Evolutionary conservation across 2,113 vertebrate genomes (phyloP), one percentile per base, ranked within the genome.

Genomic region (Erythrolamprus reginae): DNA sequence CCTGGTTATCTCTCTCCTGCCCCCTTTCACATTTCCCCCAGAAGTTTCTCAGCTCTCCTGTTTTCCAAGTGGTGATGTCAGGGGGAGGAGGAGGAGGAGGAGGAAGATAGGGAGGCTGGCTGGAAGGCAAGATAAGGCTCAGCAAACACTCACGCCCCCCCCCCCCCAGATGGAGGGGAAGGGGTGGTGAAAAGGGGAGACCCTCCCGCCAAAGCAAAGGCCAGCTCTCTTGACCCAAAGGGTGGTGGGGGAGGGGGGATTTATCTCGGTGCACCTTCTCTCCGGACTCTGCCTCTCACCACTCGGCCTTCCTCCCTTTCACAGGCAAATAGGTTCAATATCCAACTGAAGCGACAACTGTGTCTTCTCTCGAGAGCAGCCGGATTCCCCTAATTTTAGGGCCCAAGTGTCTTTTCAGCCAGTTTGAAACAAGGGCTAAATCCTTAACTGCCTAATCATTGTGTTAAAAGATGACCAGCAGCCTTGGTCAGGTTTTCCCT

Each of bases 121-220:
- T 95, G 86, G 92, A 92, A 89, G 77, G 82, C 82, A 94, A 94
- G 95, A 95, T 94, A 94, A 96, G 94, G 91, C 92, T 51, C 95
- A 94, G 89, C 92, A 96, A 96, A 95, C 95, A 95, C 92, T 91
- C 92, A 90, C 92, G 92, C 89, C 24, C 24, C 70, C 55, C 92
- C 91, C 89, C 24, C 24, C 70, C 55, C 89, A 87, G 95, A 96
- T 95, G 95, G 95, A 92, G 90, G 93, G 89, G 95, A 94, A 87
- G n/a, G n/a, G n/a, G 10, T 33, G 24, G 38, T 26, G 19, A 86
- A 10, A 77, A 38, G 19, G 33, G 19, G 33, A 4, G 48, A 5
- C 15, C n/a, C 47, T 24, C 50, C 47, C 24, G 38, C 21, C 84
- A 42, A 3, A 50, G 55, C n/a, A 50, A 38, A 55, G 4, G 26